Base-by-base conservation (phyloP, 2,888 invertebrate genomes). In the Taphrorychus bicolor region DNA sequence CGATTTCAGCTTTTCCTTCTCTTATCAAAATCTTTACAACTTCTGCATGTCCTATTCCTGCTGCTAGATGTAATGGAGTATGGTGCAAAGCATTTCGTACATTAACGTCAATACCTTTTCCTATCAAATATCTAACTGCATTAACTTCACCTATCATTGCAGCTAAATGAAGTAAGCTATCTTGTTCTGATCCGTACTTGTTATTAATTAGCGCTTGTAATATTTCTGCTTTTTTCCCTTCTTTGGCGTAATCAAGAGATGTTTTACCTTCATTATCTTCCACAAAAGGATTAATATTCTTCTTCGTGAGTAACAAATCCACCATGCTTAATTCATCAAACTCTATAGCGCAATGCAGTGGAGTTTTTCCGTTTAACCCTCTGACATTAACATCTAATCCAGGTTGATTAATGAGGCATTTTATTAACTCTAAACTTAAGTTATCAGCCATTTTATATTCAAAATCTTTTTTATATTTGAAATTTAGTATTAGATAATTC, bases 1-100 rank as follows among this genome's bases (percentile, higher is more conserved):
- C 65, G 51, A 64, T 49, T 62, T 64, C 60, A 65, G 65, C 65
- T 66, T 66, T 65, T 65, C 65, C 65, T 65, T 65, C 22, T 23
- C 65, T 65, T 65, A 65, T 61, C 19, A 23, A 23, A 23, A 23
- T 23, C 7, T 23, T 23, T 4, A 23, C 24, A 23, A 23, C 24
- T 5, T 23, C 7, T 19, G n/a, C 2, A 21, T 51, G 51, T 1
- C 51, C 51, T 19, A 11, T 17, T 14, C 18, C 51, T 21, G 51
- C 51, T 51, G 51, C 51, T 19, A 17, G 21, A 51, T 51, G 51
- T 19, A 51, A 19, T 17, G 51, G 19, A 5, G 51, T 51, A 19
- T 19, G 51, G n/a, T 51, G 18, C 19, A 51, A 18, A 19, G 18
- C 21, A 19, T 19, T 19, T 51, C 2, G 18, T 17, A 17, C 19